Evolutionary conservation across 2,797 vertebrate species (phyloP).

Genomic region (Arnoldichthys spilopterus): DNA sequence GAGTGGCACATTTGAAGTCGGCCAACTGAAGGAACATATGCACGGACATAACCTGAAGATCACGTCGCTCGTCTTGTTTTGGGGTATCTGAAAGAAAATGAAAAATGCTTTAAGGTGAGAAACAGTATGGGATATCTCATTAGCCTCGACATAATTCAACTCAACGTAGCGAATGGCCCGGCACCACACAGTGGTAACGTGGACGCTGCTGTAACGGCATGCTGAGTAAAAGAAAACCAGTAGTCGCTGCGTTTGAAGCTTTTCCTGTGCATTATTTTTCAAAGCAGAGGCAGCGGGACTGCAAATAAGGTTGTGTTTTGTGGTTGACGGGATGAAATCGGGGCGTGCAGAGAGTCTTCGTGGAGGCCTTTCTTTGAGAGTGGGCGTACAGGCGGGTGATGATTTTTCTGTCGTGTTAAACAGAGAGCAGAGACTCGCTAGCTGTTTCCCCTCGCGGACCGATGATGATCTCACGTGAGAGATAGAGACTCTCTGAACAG

Average conservation of each 20-base stretch:
- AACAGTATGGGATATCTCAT: not conserved
- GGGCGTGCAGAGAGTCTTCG: not conserved
- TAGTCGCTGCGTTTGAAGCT: not conserved
- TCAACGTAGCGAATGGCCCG: not conserved
- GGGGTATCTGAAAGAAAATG: not conserved
- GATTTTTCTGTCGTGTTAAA: constrained; percentile 23
- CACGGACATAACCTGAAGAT: not conserved
- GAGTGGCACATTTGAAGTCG: not conserved
- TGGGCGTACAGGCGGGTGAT: not conserved
- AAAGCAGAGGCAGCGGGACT: not conserved
- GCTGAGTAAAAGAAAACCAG: not conserved
- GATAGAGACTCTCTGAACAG: constrained; percentile 24
- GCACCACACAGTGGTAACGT: not conserved
- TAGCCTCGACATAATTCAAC: not conserved
- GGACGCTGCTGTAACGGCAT: not conserved
- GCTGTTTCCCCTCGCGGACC: constrained; percentile 2
- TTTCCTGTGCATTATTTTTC: not conserved
- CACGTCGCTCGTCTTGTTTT: not conserved
- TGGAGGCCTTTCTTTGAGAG: not conserved
- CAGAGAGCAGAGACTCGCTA: not conserved
- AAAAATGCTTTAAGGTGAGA: not conserved
- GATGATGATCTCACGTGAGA: constrained; percentile 34
- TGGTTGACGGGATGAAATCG: constrained; percentile 5
- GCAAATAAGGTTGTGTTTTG: constrained; percentile 12
- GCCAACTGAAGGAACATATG: not conserved